A percentile compares a stretch with the other conserved stretches of the same genome.
Evolutionary conservation across 2,797 vertebrate genomes (phyloP).

Genomic region (Tangara arthus): DNA sequence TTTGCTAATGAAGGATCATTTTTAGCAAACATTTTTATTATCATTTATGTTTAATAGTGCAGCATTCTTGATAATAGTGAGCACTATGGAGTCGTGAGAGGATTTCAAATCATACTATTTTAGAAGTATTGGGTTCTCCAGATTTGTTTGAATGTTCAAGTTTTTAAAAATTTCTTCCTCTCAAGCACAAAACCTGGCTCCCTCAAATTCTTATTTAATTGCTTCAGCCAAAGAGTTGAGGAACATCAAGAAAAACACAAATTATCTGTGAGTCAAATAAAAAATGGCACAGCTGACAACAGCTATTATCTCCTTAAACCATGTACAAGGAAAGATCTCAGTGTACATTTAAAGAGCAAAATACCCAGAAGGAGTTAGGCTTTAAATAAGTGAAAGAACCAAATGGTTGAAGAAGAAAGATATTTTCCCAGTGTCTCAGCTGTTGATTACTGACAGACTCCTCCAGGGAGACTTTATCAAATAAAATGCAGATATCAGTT

Average conservation of each 20-base stretch:
- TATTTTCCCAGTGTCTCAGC: neutral
- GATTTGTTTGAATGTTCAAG: neutral
- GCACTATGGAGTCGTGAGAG: neutral
- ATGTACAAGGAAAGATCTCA: neutral
- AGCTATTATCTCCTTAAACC: neutral
- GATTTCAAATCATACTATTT: neutral
- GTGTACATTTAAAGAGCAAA: neutral
- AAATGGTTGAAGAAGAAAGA: neutral
- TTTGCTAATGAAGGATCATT: neutral
- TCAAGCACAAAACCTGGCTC: neutral
- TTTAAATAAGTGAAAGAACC: slow-evolving; percentile 6
- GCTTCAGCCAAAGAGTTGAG: neutral
- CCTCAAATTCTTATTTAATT: neutral
- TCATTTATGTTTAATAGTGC: neutral
- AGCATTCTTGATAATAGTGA: neutral
- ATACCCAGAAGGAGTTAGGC: neutral
- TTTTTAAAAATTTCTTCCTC: neutral
- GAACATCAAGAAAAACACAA: neutral
- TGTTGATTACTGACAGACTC: neutral
- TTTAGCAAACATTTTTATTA: neutral
- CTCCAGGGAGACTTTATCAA: neutral
- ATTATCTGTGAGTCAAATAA: neutral
- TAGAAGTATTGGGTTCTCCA: neutral
- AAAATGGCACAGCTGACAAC: slow-evolving; percentile 15
- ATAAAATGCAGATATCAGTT: neutral